Evolutionary conservation across 2,888 invertebrate species (phyloP), one percentile per base, ranked within the genome.

Genomic region (Drosophila demipolita): DNA sequence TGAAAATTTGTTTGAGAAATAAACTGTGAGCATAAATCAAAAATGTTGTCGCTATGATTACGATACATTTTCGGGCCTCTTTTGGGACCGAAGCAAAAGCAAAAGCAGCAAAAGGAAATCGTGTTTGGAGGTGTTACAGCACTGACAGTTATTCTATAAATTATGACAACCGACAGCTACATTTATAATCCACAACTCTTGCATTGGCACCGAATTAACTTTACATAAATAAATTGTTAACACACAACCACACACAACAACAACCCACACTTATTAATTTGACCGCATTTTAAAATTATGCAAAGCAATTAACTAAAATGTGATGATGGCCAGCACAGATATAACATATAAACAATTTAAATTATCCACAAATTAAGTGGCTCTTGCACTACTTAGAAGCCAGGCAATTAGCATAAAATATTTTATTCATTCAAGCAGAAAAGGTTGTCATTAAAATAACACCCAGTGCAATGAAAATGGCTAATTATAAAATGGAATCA

Each of bases 131-230:
- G 91, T 90, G 90, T 91, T 89, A 75, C 80, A 66, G 77, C 80
- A 79, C 74, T 90, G 91, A 87, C 89, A 91, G 82, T 79, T 83
- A 80, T 90, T 90, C 90, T 83, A 90, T 89, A 90, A 91, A 91
- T 89, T 90, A 89, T 87, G 91, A 91, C 88, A 90, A 80, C 89
- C 80, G 89, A 77, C 85, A 86, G 85, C 79, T 78, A 82, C 85
- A 88, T 88, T 90, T 90, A 91, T 88, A 88, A 87, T 89, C 82
- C 87, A 73, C 84, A 89, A 74, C 77, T 89, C 77, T 83, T 89
- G 89, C 80, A 86, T 86, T 86, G 80, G 50, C 67, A 68, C n/a
- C 67, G 63, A 80, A 77, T 80, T 77, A 78, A 78, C 66, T 66
- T 72, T 62, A 68, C 83, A 81, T 79, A 81, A 83, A 88, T 88